Conservation (phyloP, 2,797 vertebrate genomes). For the Phyllotis vaccarum region DNA sequence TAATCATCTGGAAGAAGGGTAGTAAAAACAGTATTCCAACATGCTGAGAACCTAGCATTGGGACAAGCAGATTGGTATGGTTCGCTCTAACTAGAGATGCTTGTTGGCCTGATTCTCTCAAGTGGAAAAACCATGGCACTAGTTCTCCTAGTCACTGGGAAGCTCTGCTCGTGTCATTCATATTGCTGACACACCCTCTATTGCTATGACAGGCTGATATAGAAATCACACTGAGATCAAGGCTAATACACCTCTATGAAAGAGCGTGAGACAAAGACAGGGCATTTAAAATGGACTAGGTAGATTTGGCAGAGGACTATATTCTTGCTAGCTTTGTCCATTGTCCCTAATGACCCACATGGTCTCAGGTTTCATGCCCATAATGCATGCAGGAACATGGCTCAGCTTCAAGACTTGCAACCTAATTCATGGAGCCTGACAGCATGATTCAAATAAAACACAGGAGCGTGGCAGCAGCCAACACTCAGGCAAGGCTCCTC, state of each 20-base stretch:
- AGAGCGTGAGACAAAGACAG: not conserved
- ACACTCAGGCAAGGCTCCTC: not conserved
- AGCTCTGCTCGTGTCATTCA: not conserved
- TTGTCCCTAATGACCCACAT: not conserved
- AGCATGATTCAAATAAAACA: not conserved
- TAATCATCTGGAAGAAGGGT: not conserved
- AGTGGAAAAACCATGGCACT: not conserved
- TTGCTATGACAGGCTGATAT: not conserved
- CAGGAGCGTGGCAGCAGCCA: not conserved
- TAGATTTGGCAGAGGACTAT: not conserved
- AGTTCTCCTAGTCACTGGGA: not conserved
- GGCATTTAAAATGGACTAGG: not conserved
- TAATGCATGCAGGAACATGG: not conserved
- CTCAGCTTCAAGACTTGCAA: not conserved
- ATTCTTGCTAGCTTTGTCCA: not conserved
- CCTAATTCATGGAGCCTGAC: not conserved
- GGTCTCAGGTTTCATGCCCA: not conserved
- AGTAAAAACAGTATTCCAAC: not conserved
- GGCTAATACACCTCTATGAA: not conserved
- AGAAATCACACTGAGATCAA: not conserved
- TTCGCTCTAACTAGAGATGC: not conserved
- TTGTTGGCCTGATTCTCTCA: not conserved
- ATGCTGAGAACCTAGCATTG: not conserved
- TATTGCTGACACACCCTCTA: not conserved
- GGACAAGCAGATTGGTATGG: not conserved